Evolutionary conservation across 2,888 invertebrate species (phyloP).

Genomic region (Drosophila basisetae): DNA sequence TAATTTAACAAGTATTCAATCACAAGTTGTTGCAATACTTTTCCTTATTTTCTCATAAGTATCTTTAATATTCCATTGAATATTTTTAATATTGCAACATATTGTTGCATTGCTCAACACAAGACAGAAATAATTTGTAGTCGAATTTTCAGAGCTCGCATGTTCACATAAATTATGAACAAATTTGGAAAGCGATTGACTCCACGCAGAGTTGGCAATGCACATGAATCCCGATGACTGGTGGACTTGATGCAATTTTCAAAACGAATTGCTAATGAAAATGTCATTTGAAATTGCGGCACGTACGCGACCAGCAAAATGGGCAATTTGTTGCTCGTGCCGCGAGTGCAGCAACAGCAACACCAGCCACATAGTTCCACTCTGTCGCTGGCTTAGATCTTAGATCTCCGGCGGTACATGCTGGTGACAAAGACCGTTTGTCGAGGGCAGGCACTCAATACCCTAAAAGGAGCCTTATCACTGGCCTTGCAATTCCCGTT

Average conservation of each 20-base stretch:
- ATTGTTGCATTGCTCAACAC: constrained; percentile 41
- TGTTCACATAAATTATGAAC: constrained; percentile 57
- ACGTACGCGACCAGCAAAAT: constrained; percentile 75
- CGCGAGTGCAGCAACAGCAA: constrained; percentile 42
- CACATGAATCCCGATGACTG: constrained; percentile 61
- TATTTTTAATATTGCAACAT: constrained; percentile 33
- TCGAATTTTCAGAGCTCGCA: constrained; percentile 29
- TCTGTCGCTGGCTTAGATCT: constrained; percentile 44
- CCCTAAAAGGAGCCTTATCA: constrained; percentile 69
- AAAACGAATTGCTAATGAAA: constrained; percentile 82
- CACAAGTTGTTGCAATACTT: background rate
- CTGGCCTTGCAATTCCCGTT: constrained; percentile 16
- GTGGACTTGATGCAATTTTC: constrained; percentile 74
- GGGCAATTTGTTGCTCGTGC: constrained; percentile 81
- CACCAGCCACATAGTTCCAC: constrained; percentile 18
- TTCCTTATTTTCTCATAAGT: constrained; percentile 1
- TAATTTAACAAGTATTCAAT: background rate
- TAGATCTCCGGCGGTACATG: constrained; percentile 51
- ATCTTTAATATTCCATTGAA: constrained; percentile 15
- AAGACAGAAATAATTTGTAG: constrained; percentile 48
- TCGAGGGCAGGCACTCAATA: constrained; percentile 46
- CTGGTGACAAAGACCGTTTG: constrained; percentile 58
- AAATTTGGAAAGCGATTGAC: constrained; percentile 63
- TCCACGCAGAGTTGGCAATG: constrained; percentile 57
- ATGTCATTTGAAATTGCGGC: constrained; percentile 79